phyloP scores from a whole-genome alignment of 2,888 invertebrate genomes.

The Biston betularia region DNA sequence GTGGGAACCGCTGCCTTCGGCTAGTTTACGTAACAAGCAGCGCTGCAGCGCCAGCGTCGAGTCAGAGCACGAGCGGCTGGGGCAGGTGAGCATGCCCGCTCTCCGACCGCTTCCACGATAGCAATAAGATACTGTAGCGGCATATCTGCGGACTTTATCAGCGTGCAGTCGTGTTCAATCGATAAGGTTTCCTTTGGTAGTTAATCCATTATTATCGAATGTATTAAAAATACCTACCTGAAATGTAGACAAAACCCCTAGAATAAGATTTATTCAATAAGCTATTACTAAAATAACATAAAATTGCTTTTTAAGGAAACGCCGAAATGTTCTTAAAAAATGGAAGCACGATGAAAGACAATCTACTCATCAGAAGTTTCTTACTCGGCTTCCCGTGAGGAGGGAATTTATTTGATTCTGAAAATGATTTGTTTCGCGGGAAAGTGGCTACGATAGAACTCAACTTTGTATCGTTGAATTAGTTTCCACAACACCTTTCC shows the following conservation, averaged over 20 bases:
- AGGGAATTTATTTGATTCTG: no score
- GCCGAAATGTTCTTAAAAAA: no score
- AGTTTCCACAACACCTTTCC: background rate
- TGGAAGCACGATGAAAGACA: no score
- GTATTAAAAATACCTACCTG: no score
- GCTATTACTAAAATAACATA: no score
- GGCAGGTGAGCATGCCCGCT: background rate
- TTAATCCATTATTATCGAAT: no score
- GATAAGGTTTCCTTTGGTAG: background rate
- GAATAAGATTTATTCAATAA: no score
- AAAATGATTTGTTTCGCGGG: no score
- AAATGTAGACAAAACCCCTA: no score
- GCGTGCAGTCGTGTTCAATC: background rate
- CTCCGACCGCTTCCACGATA: background rate
- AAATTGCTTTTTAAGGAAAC: no score
- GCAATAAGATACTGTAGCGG: background rate
- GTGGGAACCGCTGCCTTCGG: constrained; percentile 19
- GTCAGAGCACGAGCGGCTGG: background rate
- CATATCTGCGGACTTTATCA: background rate
- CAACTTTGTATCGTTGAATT: background rate
- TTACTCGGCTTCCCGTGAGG: no score
- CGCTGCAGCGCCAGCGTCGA: background rate
- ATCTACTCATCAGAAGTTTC: no score
- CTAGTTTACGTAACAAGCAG: constrained; percentile 4
- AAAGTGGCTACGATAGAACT: background rate